Evolutionary conservation across 2,797 vertebrate genomes (phyloP), one percentile per base, ranked within the genome.

Genomic region (Microchirus variegatus): DNA sequence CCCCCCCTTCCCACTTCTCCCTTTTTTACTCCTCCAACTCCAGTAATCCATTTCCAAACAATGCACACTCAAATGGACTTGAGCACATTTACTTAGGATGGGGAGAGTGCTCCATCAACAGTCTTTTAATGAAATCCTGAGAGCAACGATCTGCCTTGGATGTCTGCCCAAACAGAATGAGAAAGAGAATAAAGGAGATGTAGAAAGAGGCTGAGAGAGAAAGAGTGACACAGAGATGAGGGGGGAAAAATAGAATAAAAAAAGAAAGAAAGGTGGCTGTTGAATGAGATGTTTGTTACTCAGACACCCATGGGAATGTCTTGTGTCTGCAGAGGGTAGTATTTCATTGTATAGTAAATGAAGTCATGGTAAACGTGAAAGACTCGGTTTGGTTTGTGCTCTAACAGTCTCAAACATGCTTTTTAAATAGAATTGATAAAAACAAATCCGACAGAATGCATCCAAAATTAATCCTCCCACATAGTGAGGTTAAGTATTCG

Each of bases 91-190:
- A 90, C 89, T 90, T 82, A 84, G 87, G 75, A 85, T 61, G 67
- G 64, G 67, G 74, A 85, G 80, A 87, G 84, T 77, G 77, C 85
- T 90, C 89, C 83, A 89, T 91, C 90, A 89, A 90, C 87, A 85
- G 86, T 73, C 69, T 74, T 87, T 88, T 91, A 90, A 91, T 90
- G 89, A 90, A 88, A 89, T 86, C 82, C 80, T 76, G 78, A 84
- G 80, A 86, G 81, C 77, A 78, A 77, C 71, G 53, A 85, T 89
- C 80, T 79, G 75, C 78, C 73, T 73, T 86, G 87, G 85, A 88
- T 67, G 74, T 70, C 72, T 86, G 85, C 83, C 87, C 81, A 77
- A 84, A 83, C 9, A 80, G 67, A 78, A 73, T 54, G 68, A 64
- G 75, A 69, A 75, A 52, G 65, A 63, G 66, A 62, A 41, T 15